Evolutionary conservation across 2,888 invertebrate species (phyloP).

Genomic region (Helleia helle): DNA sequence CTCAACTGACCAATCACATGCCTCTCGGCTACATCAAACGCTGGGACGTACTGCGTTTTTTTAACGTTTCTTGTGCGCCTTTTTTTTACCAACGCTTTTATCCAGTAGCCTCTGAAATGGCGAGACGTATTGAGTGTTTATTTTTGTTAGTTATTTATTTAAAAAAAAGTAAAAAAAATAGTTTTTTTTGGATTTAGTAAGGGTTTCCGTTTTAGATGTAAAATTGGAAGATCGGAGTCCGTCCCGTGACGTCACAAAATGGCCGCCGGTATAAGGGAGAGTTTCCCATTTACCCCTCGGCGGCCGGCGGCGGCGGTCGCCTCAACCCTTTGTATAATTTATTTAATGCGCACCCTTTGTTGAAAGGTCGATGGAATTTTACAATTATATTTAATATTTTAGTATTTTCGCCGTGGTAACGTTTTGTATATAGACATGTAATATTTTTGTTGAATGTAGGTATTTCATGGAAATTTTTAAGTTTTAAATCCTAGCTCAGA

Average conservation of each 20-base stretch:
- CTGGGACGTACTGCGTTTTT: slow-evolving; percentile 67
- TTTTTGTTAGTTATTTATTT: slow-evolving; percentile 1
- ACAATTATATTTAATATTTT: slow-evolving; percentile 7
- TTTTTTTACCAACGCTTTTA: slow-evolving; percentile 33
- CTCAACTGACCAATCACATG: slow-evolving; percentile 38
- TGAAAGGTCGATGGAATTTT: not conserved
- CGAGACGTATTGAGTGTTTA: slow-evolving; percentile 32
- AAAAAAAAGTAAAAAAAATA: not conserved
- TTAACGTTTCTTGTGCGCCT: slow-evolving; percentile 37
- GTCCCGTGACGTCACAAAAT: slow-evolving; percentile 69
- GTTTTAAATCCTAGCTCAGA: no score
- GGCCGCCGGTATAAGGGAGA: slow-evolving; percentile 57
- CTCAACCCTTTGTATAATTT: no score
- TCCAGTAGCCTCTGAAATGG: slow-evolving; percentile 39
- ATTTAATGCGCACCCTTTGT: no score
- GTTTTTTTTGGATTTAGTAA: not conserved
- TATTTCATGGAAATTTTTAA: no score
- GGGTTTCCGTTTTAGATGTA: slow-evolving; percentile 9
- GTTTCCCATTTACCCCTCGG: slow-evolving; percentile 66
- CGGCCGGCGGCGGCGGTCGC: slow-evolving; percentile 32
- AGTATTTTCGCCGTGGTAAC: no score
- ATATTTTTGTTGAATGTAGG: no score
- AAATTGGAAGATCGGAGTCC: slow-evolving; percentile 31
- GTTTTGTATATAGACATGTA: not conserved
- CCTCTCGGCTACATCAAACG: slow-evolving; percentile 44